phyloP scores from a whole-genome alignment of 2,113 vertebrate species.

The Gobiocypris rarus region DNA sequence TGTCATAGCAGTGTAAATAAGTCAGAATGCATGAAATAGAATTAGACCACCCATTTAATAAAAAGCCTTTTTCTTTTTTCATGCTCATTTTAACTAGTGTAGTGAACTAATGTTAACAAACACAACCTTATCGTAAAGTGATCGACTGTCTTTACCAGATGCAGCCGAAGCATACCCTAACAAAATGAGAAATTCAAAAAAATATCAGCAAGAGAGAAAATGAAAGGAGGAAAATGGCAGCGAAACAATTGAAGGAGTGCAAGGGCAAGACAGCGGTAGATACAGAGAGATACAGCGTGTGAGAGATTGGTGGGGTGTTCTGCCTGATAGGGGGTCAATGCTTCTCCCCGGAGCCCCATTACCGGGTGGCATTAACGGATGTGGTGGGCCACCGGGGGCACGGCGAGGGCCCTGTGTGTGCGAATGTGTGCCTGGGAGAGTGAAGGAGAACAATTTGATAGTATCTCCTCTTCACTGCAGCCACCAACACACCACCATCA shows the following conservation, averaged over 20 bases:
- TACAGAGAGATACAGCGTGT: slow-evolving; percentile 35
- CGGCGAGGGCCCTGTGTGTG: slow-evolving; percentile 7
- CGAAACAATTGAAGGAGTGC: slow-evolving; percentile 18
- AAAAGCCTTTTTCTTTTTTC: too few relatives aligned
- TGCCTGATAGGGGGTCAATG: slow-evolving; percentile 49
- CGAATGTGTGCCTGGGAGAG: slow-evolving; percentile 34
- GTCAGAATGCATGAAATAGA: too few relatives aligned
- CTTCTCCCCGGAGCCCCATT: slow-evolving; percentile 58
- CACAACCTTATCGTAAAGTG: too few relatives aligned
- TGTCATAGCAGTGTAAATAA: too few relatives aligned
- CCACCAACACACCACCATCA: slow-evolving; percentile 50
- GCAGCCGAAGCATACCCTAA: not conserved
- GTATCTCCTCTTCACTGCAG: slow-evolving; percentile 52
- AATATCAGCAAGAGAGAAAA: not conserved
- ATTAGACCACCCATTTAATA: too few relatives aligned
- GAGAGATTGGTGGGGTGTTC: slow-evolving; percentile 44
- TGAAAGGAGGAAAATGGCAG: slow-evolving; percentile 1
- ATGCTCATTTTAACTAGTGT: too few relatives aligned
- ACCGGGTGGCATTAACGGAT: slow-evolving; percentile 62
- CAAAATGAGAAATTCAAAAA: not conserved
- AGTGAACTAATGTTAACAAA: too few relatives aligned
- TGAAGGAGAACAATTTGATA: slow-evolving; percentile 50
- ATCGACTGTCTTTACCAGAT: not conserved
- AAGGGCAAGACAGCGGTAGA: not conserved
- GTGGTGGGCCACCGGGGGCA: slow-evolving; percentile 50